Evolutionary conservation across 2,888 invertebrate genomes (phyloP), one percentile per base, ranked within the genome.

Genomic region (Dinocampus coccinellae): DNA sequence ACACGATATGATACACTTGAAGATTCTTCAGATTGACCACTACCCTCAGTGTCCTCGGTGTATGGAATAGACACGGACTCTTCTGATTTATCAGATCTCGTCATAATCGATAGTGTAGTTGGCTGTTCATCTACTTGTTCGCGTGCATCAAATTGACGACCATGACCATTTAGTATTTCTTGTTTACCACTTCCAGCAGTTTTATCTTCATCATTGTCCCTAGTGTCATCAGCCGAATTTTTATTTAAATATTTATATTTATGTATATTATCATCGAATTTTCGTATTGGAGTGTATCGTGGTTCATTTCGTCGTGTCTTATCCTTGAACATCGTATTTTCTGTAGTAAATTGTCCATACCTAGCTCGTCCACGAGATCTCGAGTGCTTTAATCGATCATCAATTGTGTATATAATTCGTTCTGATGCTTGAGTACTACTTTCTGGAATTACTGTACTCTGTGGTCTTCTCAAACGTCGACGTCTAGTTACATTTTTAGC

Each of bases 221-320:
- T 22, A 24, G 26, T 22, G 13, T 55, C 55, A 55, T 55, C 55
- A 55, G 13, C 26, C 26, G 11, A 6, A 29, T 39, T 66, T 58
- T 66, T 16, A 16, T 52, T 6, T 1, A 2, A 11, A 22, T 55
- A 26, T 10, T 61, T 42, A 29, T 47, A 13, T 47, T 22, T 55
- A 7, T 55, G 20, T 16, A 22, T 16, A 4, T 55, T 20, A 22
- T 70, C 53, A 33, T 64, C 75, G 62, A 69, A 69, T 73, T 74
- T 53, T 9, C 58, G 65, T 1, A 77, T 67, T 11, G 74, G 72
- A 0, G 68, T 67, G 55, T 85, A 86, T 22, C 80, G 77, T 0
- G 84, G 84, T 58, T 87, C 87, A 24, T 78, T 81, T 76, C 85
- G 81, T 70, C 83, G 77, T 1, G 22, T 57, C 47, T 82, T 79